Evolutionary conservation across 2,888 invertebrate species (phyloP).

Genomic region (Galerucella nymphaeae): DNA sequence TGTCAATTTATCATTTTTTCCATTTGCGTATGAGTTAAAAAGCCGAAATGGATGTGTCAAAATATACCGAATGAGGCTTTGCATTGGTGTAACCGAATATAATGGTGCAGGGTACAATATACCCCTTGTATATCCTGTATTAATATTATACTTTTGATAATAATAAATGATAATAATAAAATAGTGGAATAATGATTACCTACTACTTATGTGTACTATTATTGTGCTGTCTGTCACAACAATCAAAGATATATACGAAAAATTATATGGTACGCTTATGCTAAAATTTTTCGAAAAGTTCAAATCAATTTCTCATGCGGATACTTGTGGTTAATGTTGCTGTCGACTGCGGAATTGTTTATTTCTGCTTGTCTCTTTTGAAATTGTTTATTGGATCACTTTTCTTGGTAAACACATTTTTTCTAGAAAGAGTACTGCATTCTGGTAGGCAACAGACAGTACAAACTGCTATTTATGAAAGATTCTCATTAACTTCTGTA

Average conservation of each 20-base stretch:
- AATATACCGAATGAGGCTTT: not conserved
- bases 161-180: too few relatives aligned
- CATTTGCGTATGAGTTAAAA: constrained; percentile 47
- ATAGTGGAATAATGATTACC: too few relatives aligned
- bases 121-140: too few relatives aligned
- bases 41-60: constrained; percentile 35
- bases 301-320: constrained; percentile 40
- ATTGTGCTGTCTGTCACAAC: too few relatives aligned
- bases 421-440: constrained; percentile 18
- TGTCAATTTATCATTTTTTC: constrained; percentile 56
- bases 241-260: not conserved
- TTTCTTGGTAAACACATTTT: constrained; percentile 21
- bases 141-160: too few relatives aligned
- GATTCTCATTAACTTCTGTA: not conserved
- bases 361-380: constrained; percentile 32
- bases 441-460: constrained; percentile 5
- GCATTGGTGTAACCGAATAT: constrained; percentile 18
- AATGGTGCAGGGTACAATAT: not conserved
- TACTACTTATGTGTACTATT: too few relatives aligned
- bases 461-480: constrained; percentile 7
- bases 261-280: constrained; percentile 22
- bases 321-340: constrained; percentile 40
- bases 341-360: constrained; percentile 36
- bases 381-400: constrained; percentile 34
- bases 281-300: constrained; percentile 15